phyloP scores from a whole-genome alignment of 2,797 vertebrate species.

The Pangasius krempfi region DNA sequence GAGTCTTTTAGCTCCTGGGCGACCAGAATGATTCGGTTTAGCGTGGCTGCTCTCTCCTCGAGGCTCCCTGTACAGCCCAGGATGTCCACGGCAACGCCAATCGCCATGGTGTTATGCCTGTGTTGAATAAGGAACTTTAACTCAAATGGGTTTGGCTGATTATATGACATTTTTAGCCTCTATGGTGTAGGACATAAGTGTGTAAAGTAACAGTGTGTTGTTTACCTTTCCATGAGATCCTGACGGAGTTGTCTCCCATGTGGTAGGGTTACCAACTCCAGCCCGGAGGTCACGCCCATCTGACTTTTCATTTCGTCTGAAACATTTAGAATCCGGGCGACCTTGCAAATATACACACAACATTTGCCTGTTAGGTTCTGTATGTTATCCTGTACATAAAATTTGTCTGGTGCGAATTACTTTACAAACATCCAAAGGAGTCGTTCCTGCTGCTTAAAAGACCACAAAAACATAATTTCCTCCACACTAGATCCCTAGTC shows the following conservation, averaged over 20 bases:
- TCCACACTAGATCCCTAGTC: constrained; percentile 15
- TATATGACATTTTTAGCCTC: background rate
- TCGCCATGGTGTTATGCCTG: constrained; percentile 94
- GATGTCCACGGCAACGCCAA: constrained; percentile 94
- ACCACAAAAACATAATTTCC: background rate
- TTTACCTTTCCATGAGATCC: constrained; percentile 95
- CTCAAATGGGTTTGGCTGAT: background rate
- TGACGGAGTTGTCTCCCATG: constrained; percentile 90
- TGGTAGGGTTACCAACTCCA: constrained; percentile 92
- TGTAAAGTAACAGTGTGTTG: background rate
- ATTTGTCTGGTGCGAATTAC: constrained; percentile 29
- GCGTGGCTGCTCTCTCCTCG: constrained; percentile 87
- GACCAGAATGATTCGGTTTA: constrained; percentile 92
- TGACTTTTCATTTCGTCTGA: constrained; percentile 82
- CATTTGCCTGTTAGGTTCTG: constrained; percentile 7
- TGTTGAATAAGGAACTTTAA: constrained; percentile 3
- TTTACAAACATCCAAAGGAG: constrained; percentile 30
- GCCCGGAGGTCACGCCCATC: constrained; percentile 92
- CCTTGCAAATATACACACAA: constrained; percentile 72
- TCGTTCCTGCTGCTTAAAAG: background rate
- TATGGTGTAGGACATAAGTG: background rate
- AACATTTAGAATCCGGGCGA: constrained; percentile 89
- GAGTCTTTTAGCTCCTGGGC: constrained; percentile 90
- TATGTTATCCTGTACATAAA: constrained; percentile 1
- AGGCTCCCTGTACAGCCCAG: constrained; percentile 91